Base-by-base conservation (phyloP, 2,113 vertebrate species). In the Gnathonemus echidnorhynchus region DNA sequence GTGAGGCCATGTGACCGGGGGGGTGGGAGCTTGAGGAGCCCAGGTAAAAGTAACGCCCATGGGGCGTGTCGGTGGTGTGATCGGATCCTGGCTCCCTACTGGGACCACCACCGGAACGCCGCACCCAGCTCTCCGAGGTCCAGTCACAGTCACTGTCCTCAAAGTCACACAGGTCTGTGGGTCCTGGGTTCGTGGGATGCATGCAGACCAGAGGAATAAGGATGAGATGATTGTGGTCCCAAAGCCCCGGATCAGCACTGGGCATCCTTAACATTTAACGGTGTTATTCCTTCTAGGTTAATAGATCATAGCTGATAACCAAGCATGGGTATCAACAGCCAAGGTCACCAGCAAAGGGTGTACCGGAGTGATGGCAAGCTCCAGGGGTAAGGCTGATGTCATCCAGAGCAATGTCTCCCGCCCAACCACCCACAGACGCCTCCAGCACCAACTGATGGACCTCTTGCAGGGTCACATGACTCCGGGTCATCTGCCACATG, bases 341-440 rank as follows among this genome's bases (percentile, higher is more conserved):
- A 19, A 80, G 27, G 49, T 17, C 88, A 42, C 15, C 11, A 80
- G 58, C 11, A 89, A 48, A 56, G 74, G 66, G 17, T 46, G 35
- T 94, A 96, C 96, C 95, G 90, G 95, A 92, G n/a, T 89, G 80
- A 84, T 88, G 88, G 92, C 95, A 96, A 0, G 92, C 70, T 80
- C 95, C 95, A 21, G 89, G 89, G 52, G 80, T 50, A 46, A 96
- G 15, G 1, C 90, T 88, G 74, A 96, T 90, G 91, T 96, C 95
- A 91, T 96, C 96, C 0, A 96, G 90, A 70, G 95, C 95, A 70
- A 96, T 94, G 91, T 95, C 95, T 39, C 96, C 95, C 0, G 94
- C 94, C 62, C 92, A 90, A 85, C 96, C 96, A 52, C 95, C 96
- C 17, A 95, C 94, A 1, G 93, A 93, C 3, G 95, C 95, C 90